These are phyloP conservation scores for Agriotes lineatus DNA, from an alignment of 2,888 invertebrate species.

Conservation along the genomic window DNA sequence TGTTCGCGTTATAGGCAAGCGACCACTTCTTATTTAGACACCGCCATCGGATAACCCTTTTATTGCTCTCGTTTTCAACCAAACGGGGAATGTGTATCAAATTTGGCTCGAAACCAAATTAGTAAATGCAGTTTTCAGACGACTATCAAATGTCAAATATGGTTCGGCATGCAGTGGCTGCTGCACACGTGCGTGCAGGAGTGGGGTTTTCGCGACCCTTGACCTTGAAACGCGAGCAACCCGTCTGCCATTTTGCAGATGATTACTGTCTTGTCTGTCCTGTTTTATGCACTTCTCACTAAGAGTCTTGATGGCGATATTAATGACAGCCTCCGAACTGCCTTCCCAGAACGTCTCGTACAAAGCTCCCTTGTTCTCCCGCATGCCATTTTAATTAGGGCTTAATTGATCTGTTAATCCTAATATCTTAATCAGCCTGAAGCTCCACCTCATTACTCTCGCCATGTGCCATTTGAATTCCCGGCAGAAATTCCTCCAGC, in stretches of 20 bases:
- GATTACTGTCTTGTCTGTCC: conserved; percentile 40
- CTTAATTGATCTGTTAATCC: conserved; percentile 27
- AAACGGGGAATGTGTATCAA: conserved; percentile 64
- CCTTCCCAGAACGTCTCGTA: conserved; percentile 11
- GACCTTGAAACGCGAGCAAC: conserved; percentile 53
- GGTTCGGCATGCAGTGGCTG: conserved; percentile 62
- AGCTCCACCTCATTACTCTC: conserved; percentile 26
- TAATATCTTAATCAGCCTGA: conserved; percentile 31
- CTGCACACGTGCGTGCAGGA: conserved; percentile 49
- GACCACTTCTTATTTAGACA: conserved; percentile 55
- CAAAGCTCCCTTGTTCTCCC: conserved; percentile 33
- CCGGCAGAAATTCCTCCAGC: background rate
- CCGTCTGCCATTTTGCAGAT: conserved; percentile 47
- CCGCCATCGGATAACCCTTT: conserved; percentile 58
- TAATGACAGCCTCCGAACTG: conserved; percentile 29
- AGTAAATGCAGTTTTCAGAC: conserved; percentile 64
- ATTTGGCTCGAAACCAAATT: conserved; percentile 66
- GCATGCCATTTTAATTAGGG: conserved; percentile 11
- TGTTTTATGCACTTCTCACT: conserved; percentile 32
- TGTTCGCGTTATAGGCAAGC: conserved; percentile 49
- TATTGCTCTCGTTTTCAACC: conserved; percentile 61
- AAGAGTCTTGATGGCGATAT: conserved; percentile 33
- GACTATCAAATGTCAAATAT: conserved; percentile 65
- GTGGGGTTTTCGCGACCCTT: conserved; percentile 53
- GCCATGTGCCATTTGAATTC: background rate